Evolutionary conservation across 2,888 invertebrate species (phyloP), one percentile per base, ranked within the genome.

Genomic region (Microplitis manilae): DNA sequence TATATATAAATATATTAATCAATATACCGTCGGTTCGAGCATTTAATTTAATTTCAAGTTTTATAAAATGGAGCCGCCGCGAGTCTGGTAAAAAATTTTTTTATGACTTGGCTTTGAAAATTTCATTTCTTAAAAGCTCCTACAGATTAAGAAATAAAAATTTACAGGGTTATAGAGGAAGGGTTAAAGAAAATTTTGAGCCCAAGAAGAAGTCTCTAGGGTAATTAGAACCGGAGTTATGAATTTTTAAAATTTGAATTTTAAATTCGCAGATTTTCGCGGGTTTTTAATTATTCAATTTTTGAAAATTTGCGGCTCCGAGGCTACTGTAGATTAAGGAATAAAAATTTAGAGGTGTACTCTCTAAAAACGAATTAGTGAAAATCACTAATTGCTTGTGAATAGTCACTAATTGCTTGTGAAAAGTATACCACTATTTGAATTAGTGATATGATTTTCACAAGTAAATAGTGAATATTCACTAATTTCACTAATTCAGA

Each of bases 191-290:
- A 75, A 68, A 68, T 68, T 68, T 65, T 20, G 38, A 20, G 5
- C 1, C 9, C 1, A 13, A 20, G n/a, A 8, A 67, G 61, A 71
- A 71, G 67, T 65, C 60, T 71, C 61, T 68, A 20, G 75, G 15
- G 67, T 67, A 50, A 13, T 15, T 8, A 20, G 6, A 6, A n/a
- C 20, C 50, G 68, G 61, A 68, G 15, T 61, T 72, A 62, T 15
- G 15, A 67, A 30, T 30, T 30, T 30, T 30, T 30, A 0, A 30
- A 30, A 30, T 30, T 30, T 30, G 2, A 30, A 30, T 30, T 30
- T 30, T 4, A 30, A 30, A 30, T 30, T 30, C 30, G 30, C 4
- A 4, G 0, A 4, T 30, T 30, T 30, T 30, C 30, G 30, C 30
- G 30, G 30, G 1, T 50, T 50, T 50, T 50, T 50, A 13, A 50